A percentile compares a stretch with the other conserved stretches of the same genome.
phyloP scores from a whole-genome alignment of 2,113 vertebrate species.

The Calyptomena viridis region DNA sequence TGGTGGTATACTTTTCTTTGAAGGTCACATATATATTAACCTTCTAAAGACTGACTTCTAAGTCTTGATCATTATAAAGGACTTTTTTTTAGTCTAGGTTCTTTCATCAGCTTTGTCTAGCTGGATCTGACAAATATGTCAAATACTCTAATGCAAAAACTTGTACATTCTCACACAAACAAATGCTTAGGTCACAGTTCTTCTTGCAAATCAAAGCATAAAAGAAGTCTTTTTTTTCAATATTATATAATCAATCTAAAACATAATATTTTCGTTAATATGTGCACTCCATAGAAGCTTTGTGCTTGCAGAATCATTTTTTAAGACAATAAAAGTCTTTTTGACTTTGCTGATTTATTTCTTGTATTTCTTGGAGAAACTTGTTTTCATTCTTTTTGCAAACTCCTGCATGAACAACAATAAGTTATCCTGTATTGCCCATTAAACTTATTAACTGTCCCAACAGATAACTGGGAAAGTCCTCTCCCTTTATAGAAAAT shows the following conservation, averaged over 20 bases:
- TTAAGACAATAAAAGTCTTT: neutral
- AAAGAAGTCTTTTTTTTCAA: neutral
- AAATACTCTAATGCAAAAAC: neutral
- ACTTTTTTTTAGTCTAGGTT: neutral
- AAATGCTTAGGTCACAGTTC: neutral
- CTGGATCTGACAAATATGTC: neutral
- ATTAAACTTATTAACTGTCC: neutral
- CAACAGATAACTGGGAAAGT: neutral
- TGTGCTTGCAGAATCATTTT: neutral
- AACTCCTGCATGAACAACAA: neutral
- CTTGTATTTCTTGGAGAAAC: neutral
- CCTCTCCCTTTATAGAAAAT: neutral
- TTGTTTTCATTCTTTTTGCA: neutral
- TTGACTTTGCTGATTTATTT: neutral
- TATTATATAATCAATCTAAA: neutral
- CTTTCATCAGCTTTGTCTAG: neutral
- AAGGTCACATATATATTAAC: neutral
- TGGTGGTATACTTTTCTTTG: neutral
- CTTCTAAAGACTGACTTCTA: neutral
- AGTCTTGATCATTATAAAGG: neutral
- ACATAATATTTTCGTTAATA: neutral
- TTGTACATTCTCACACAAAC: neutral
- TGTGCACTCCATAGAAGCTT: neutral
- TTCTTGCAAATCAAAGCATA: neutral
- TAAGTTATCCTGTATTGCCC: neutral